These are phyloP conservation scores for Bombus breviceps DNA, from an alignment of 1,140 invertebrate species.

Conservation along the genomic window DNA sequence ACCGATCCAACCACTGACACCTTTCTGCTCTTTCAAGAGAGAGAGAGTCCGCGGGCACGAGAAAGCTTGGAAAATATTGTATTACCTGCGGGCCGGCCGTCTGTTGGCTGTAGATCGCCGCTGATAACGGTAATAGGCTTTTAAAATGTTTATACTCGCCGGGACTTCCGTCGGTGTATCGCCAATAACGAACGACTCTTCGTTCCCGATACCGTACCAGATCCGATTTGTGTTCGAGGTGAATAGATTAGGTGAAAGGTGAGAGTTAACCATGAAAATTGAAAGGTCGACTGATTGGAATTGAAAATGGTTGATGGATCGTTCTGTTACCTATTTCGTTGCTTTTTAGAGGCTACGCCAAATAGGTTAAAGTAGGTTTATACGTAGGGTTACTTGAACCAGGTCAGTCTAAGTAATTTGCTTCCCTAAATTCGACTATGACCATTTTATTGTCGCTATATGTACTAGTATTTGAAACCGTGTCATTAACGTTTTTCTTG, in stretches of 20 bases:
- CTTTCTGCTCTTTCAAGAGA: conserved; percentile 4
- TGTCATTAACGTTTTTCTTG: no score
- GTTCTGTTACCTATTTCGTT: background rate
- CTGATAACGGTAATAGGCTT: conserved; percentile 67
- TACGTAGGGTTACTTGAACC: no score
- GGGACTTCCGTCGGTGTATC: conserved; percentile 56
- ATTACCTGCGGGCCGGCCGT: conserved; percentile 48
- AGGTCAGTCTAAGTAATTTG: no score
- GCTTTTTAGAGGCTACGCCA: background rate
- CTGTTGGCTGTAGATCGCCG: conserved; percentile 59
- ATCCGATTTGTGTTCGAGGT: background rate
- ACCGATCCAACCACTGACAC: conserved; percentile 65
- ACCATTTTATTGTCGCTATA: no score
- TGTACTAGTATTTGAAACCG: no score
- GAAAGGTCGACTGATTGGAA: background rate
- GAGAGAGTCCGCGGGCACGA: background rate
- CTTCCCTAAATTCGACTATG: no score
- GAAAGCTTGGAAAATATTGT: conserved; percentile 67
- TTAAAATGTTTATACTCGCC: conserved; percentile 64
- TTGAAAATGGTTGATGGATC: background rate
- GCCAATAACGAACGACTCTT: conserved; percentile 37
- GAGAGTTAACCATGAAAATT: background rate
- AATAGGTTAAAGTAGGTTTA: no score
- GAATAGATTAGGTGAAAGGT: background rate
- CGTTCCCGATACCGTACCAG: background rate